A percentile compares a stretch with the other conserved stretches of the same genome.
Evolutionary conservation across 2,113 vertebrate genomes (phyloP).

Genomic region (Hydrochoerus hydrochaeris): DNA sequence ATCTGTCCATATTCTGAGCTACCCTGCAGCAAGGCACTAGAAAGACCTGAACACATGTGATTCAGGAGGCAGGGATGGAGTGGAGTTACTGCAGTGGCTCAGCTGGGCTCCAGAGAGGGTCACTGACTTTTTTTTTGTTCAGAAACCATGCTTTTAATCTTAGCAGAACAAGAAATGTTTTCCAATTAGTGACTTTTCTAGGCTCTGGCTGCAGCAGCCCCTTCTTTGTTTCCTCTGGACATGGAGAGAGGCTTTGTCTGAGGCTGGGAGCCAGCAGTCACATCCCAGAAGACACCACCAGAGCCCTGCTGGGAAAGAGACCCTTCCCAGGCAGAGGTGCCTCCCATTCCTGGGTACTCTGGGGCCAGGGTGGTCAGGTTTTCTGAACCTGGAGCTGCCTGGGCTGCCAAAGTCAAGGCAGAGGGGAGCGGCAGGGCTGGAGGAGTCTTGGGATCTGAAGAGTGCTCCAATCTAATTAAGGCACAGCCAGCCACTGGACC

Average conservation of each 20-base stretch:
- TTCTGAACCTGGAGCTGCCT: not conserved
- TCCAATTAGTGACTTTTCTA: not conserved
- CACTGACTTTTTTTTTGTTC: no score
- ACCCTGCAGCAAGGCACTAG: rapidly evolving
- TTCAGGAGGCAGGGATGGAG: not conserved
- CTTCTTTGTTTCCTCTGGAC: not conserved
- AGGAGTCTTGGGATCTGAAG: not conserved
- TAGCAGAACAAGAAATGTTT: not conserved
- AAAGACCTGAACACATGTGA: rapidly evolving
- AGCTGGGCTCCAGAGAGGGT: not conserved
- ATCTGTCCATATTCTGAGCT: not conserved
- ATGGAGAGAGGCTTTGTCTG: not conserved
- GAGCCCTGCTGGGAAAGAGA: not conserved
- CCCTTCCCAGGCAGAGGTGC: rapidly evolving
- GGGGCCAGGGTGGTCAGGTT: no score
- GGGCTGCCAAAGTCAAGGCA: not conserved
- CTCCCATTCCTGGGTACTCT: not conserved
- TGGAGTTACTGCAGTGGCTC: not conserved
- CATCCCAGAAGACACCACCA: not conserved
- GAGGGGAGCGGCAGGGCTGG: not conserved
- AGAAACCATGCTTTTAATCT: not conserved
- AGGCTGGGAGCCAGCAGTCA: not conserved
- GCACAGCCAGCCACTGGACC: not conserved
- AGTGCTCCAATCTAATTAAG: not conserved
- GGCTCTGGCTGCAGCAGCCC: not conserved